Evolutionary conservation across 2,888 invertebrate species (phyloP).

Genomic region (Charanyca ferruginea): DNA sequence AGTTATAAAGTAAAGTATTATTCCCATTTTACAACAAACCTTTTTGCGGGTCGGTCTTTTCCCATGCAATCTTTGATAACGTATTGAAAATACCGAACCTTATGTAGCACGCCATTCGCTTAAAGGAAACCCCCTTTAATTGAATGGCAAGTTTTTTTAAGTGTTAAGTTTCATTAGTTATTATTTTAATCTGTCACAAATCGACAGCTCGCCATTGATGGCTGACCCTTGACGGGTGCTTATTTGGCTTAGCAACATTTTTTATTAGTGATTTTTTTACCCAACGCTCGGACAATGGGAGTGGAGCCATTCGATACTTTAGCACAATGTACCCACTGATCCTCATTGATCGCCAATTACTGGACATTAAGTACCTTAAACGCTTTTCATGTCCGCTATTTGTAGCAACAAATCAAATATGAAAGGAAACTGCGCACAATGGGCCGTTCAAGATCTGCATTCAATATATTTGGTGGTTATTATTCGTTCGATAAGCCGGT

Average conservation of each 20-base stretch:
- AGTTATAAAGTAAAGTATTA: too few relatives aligned
- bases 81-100: too few relatives aligned
- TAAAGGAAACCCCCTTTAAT: too few relatives aligned
- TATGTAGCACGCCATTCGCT: too few relatives aligned
- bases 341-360: constrained; percentile 91
- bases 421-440: constrained; percentile 83
- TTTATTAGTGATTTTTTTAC: constrained; percentile 79
- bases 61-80: too few relatives aligned
- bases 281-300: constrained; percentile 80
- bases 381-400: constrained; percentile 89
- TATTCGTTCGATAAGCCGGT: constrained; percentile 79
- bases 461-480: constrained; percentile 80
- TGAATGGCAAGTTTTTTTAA: constrained; percentile 30
- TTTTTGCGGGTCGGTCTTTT: too few relatives aligned
- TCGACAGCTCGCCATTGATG: constrained; percentile 81
- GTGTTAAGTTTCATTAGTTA: constrained; percentile 58
- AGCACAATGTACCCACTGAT: constrained; percentile 91
- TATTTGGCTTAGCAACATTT: constrained; percentile 74
- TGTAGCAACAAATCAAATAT: constrained; percentile 90
- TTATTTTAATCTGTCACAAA: constrained; percentile 78
- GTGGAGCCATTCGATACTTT: constrained; percentile 81
- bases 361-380: constrained; percentile 91
- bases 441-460: constrained; percentile 84
- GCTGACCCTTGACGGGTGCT: constrained; percentile 84
- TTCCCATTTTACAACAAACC: too few relatives aligned